Evolutionary conservation across 2,113 vertebrate genomes (phyloP).

Genomic region (Leucoraja erinaceus): DNA sequence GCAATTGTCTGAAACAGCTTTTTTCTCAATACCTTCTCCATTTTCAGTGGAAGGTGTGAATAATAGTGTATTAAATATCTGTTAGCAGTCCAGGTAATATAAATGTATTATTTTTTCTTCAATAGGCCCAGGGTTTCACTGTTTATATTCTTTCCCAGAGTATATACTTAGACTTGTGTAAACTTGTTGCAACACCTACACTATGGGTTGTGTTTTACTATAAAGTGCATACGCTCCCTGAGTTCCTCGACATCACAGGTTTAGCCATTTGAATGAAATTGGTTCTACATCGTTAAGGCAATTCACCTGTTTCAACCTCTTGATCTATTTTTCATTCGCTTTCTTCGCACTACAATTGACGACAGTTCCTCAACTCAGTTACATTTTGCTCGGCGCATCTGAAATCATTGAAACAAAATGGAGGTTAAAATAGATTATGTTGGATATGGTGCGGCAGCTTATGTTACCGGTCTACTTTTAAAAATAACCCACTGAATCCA

Average conservation of each 20-base stretch:
- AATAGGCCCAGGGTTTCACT: not conserved
- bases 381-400: not conserved
- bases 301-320: not conserved
- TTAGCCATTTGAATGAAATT: not conserved
- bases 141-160: not conserved
- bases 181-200: slow-evolving; percentile 7
- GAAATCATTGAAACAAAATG: not conserved
- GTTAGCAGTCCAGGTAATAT: not conserved
- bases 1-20: not conserved
- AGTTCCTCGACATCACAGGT: not conserved
- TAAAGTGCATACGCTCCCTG: not conserved
- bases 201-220: not conserved
- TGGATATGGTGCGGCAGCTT: not conserved
- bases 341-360: not conserved
- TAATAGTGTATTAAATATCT: not conserved
- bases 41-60: slow-evolving; percentile 3
- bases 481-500: not conserved
- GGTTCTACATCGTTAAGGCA: not conserved
- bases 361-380: not conserved
- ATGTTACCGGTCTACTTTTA: not conserved
- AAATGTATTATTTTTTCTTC: not conserved
- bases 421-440: not conserved
- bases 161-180: not conserved
- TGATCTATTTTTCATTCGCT: not conserved
- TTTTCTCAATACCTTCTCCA: not conserved